Conservation (phyloP, 2,888 invertebrate genomes). For the Clitarchus hookeri region DNA sequence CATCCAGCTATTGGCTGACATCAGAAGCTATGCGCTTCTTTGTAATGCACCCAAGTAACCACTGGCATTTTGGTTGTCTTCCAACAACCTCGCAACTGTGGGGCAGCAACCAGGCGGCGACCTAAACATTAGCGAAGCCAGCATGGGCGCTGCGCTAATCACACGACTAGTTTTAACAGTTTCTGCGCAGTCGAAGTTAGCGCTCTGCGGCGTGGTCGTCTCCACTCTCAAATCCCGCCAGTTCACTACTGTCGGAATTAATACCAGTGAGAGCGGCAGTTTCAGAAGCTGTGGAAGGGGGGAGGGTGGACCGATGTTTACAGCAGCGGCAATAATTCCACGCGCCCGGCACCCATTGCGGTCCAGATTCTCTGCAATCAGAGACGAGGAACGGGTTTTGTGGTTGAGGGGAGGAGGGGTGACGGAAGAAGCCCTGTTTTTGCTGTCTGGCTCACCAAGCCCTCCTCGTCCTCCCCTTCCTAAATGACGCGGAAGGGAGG, state of each 20-base stretch:
- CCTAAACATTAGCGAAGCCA: no score
- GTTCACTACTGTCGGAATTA: not conserved
- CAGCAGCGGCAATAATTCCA: not conserved
- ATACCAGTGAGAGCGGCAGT: not conserved
- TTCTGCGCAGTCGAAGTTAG: no score
- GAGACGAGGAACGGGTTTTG: not conserved
- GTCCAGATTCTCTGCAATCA: slow-evolving; percentile 6
- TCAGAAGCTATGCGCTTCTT: no score
- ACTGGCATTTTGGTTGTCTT: no score
- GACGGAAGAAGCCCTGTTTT: not conserved
- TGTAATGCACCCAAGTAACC: no score
- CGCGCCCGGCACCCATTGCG: not conserved
- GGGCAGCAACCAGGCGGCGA: no score
- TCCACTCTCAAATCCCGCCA: not conserved
- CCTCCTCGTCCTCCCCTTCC: not conserved
- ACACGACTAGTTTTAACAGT: no score
- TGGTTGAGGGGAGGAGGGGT: not conserved
- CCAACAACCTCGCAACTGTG: no score
- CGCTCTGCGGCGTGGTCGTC: no score
- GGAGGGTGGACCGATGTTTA: not conserved
- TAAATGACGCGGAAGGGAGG: not conserved
- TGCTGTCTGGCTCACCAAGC: not conserved
- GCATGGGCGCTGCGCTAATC: no score
- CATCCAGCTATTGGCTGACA: no score
- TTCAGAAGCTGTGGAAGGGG: not conserved